Conservation (phyloP, 1,140 invertebrate species). For the Drosophila kepulauana region DNA sequence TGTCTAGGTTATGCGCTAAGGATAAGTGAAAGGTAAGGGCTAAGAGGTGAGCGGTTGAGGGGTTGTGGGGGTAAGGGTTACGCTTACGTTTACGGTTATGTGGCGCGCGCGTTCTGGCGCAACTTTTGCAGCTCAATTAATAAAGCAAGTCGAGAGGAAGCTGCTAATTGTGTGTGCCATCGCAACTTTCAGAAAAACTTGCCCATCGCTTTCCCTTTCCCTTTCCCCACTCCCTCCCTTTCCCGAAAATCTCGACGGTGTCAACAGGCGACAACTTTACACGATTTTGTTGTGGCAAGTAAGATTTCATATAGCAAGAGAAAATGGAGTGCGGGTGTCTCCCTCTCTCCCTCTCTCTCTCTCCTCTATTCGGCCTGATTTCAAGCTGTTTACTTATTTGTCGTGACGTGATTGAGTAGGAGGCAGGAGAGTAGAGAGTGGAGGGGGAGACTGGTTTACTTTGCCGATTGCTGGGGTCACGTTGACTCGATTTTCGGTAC, state of each 20-base stretch:
- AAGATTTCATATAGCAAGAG: background rate
- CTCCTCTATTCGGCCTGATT: slow-evolving; percentile 1
- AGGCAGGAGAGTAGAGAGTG: background rate
- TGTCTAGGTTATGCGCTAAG: slow-evolving; percentile 1
- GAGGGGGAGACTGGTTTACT: background rate
- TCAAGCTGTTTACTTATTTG: slow-evolving; percentile 38
- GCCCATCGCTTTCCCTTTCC: background rate
- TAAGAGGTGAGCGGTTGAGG: background rate
- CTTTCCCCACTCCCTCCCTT: background rate
- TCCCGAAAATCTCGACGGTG: slow-evolving; percentile 30
- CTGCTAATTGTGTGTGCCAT: slow-evolving; percentile 75
- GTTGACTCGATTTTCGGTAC: slow-evolving; percentile 66
- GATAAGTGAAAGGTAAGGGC: background rate
- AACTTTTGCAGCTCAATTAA: slow-evolving; percentile 81
- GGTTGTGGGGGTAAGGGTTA: slow-evolving; percentile 42
- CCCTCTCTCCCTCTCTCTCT: background rate
- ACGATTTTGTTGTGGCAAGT: slow-evolving; percentile 17
- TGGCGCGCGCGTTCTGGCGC: slow-evolving; percentile 40
- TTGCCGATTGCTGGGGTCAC: slow-evolving; percentile 43
- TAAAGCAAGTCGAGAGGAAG: slow-evolving; percentile 79
- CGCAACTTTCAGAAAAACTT: slow-evolving; percentile 57
- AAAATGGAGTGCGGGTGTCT: background rate
- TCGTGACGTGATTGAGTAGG: background rate
- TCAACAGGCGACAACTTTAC: slow-evolving; percentile 51
- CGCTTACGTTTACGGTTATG: slow-evolving; percentile 55